These are phyloP conservation scores for Orgyia antiqua DNA, from an alignment of 2,888 invertebrate species.

Conservation along the genomic window DNA sequence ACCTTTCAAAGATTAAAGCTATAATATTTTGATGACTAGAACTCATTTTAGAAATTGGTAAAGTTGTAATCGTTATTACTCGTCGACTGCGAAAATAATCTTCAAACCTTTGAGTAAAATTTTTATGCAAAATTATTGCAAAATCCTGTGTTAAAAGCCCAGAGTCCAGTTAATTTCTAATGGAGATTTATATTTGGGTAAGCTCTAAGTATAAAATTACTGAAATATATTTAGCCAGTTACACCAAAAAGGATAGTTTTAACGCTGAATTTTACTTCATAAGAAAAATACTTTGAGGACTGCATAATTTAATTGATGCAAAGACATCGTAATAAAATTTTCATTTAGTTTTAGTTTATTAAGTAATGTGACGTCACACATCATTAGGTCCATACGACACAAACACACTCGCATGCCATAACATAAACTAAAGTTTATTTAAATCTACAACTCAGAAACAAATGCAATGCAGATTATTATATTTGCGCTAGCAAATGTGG, in stretches of 20 bases:
- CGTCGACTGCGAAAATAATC: constrained; percentile 6
- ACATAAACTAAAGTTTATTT: constrained; percentile 52
- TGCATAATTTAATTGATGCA: too few species aligned
- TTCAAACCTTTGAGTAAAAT: background rate
- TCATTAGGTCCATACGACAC: constrained; percentile 45
- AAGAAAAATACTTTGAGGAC: too few species aligned
- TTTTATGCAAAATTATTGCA: too few species aligned
- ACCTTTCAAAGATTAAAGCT: constrained; percentile 40
- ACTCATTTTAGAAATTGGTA: constrained; percentile 23
- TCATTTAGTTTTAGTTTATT: too few species aligned
- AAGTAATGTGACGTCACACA: constrained; percentile 59
- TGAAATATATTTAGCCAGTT: too few species aligned
- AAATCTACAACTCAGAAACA: constrained; percentile 44
- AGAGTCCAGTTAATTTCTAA: too few species aligned
- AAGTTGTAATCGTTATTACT: constrained; percentile 10
- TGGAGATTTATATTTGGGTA: too few species aligned
- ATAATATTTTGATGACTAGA: constrained; percentile 47
- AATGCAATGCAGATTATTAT: constrained; percentile 33
- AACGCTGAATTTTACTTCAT: too few species aligned
- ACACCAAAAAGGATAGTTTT: too few species aligned
- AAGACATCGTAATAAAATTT: too few species aligned
- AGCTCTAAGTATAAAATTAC: too few species aligned
- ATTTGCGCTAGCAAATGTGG: constrained; percentile 20
- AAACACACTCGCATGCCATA: constrained; percentile 35
- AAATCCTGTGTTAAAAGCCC: too few species aligned